Base-by-base conservation (phyloP, 1,140 invertebrate species). In the Zaprionus nigranus region DNA sequence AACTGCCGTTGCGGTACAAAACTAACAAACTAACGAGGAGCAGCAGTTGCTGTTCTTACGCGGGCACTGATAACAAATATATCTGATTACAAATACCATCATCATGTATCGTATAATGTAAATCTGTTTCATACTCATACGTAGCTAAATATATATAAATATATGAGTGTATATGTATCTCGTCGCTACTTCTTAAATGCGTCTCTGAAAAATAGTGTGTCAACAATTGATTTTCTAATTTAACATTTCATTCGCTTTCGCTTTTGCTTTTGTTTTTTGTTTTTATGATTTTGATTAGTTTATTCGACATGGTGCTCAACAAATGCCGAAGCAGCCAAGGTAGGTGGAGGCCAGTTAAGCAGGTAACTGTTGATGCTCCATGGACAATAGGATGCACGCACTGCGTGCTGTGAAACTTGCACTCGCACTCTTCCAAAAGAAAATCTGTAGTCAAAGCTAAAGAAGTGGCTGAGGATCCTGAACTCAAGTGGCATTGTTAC, bases 121-220 rank as follows among this genome's bases (percentile, higher is more conserved):
- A 68, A 82, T 76, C 75, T 75, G 78, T 63, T 61, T 20, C 20
- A 49, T 67, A 56, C 15, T 40, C 36, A 49, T 78, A 63, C 77
- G 78, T 78, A 59, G 63, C 51, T 85, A 49, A 49, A 64, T 64
- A 75, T 78, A 81, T 81, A 59, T 38, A 65, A 30, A 57, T 71
- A 28, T 75, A 69, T 46, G 40, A 46, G 40, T 17, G n/a, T 71
- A 73, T 78, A 69, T 68, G 63, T 82, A 78, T 85, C 85, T 82
- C n/a, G 59, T 86, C 66, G 70, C 67, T 88, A 80, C 63, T 88
- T 71, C 49, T 82, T 87, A 88, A 87, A 87, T 87, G 83, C 84
- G 74, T 88, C 67, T 88, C 84, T 88, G 84, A 88, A 87, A 87
- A 88, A 87, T 83, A 81, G 58, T 66, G 36, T 75, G 22, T 71